Percentiles rank a stretch among this genome's conserved stretches.
Conservation (phyloP, 2,888 invertebrate genomes). For the Acanthosepion lycidas region DNA sequence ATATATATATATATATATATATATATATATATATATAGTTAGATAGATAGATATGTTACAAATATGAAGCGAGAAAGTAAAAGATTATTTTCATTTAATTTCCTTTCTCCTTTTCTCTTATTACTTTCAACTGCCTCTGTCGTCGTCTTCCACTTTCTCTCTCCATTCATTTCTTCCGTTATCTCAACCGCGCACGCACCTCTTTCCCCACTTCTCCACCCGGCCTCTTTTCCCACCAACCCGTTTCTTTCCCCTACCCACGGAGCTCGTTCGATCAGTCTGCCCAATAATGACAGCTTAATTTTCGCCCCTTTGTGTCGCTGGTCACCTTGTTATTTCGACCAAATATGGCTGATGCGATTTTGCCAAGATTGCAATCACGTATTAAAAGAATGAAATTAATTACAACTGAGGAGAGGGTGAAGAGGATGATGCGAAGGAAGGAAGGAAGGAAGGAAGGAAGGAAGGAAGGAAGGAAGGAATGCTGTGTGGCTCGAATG, state of each 20-base stretch:
- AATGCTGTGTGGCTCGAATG: too few species aligned
- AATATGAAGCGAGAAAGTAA: background rate
- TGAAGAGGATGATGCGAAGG: too few species aligned
- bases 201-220: background rate
- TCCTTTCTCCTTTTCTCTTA: background rate
- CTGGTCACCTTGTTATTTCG: constrained; percentile 4
- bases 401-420: background rate
- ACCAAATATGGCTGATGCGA: constrained; percentile 33
- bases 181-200: background rate
- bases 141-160: background rate
- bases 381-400: constrained; percentile 33
- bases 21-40: constrained; percentile 33
- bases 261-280: background rate
- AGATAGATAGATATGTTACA: too few species aligned
- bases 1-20: background rate
- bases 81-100: background rate
- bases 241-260: background rate
- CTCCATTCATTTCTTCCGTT: background rate
- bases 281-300: constrained; percentile 33
- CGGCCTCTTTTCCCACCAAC: background rate
- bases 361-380: constrained; percentile 3
- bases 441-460: too few species aligned
- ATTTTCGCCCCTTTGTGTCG: constrained; percentile 16
- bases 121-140: background rate
- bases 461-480: background rate